Percentiles rank a stretch among this genome's conserved stretches.
These are phyloP conservation scores for Sitobion miscanthi DNA, from an alignment of 1,140 invertebrate genomes.

Conservation along the genomic window DNA sequence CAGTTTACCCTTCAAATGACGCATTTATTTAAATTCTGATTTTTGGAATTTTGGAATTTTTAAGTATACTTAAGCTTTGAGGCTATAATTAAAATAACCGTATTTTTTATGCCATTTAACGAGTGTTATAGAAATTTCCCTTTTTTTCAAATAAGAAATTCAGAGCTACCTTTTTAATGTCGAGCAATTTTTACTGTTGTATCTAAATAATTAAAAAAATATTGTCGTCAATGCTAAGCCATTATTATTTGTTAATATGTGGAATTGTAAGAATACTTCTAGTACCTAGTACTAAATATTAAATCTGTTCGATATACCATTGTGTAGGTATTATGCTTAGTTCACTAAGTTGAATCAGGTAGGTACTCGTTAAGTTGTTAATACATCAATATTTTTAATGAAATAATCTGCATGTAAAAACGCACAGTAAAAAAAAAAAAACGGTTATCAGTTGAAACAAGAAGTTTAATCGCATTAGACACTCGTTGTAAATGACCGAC, in stretches of 20 bases:
- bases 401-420: neutral
- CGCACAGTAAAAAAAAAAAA: neutral
- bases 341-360: neutral
- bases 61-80: neutral
- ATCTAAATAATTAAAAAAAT: neutral
- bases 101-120: neutral
- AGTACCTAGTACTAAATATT: neutral
- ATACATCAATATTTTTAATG: neutral
- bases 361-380: neutral
- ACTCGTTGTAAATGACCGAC: neutral
- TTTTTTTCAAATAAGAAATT: neutral
- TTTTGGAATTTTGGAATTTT: neutral
- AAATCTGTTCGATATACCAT: neutral
- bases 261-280: neutral
- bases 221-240: neutral
- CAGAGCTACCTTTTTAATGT: too few species aligned
- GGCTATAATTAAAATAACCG: neutral
- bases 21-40: neutral
- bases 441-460: neutral
- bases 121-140: neutral
- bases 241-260: neutral
- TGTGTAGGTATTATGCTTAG: neutral
- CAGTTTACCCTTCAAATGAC: neutral
- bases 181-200: neutral
- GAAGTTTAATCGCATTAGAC: neutral